Evolutionary conservation across 1,140 invertebrate species (phyloP).

Genomic region (Lepidurus packardi): DNA sequence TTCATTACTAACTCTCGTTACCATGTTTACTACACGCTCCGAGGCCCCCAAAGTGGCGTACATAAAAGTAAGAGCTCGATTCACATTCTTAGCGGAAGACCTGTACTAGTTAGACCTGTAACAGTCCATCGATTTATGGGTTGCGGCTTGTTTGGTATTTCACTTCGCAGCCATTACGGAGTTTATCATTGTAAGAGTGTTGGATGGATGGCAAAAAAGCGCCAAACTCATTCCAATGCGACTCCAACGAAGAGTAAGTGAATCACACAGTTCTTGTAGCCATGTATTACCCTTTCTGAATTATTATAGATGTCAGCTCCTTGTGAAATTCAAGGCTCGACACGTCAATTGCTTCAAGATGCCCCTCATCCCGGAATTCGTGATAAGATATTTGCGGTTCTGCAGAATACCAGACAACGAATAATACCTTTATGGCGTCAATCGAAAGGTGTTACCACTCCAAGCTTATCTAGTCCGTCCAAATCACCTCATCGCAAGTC

Average conservation of each 20-base stretch:
- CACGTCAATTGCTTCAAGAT: background rate
- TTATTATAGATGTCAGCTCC: background rate
- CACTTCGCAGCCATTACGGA: slow-evolving; percentile 5
- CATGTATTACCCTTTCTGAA: background rate
- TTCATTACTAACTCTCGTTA: background rate
- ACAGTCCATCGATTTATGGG: background rate
- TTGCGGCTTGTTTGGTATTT: background rate
- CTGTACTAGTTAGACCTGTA: background rate
- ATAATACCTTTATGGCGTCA: background rate
- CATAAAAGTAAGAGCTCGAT: background rate
- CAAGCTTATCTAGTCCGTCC: background rate
- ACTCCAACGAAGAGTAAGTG: background rate
- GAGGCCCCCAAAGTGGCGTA: background rate
- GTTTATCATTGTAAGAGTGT: background rate
- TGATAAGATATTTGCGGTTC: background rate
- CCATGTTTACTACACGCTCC: background rate
- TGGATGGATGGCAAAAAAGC: background rate
- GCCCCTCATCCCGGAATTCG: background rate
- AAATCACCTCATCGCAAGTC: background rate
- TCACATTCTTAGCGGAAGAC: background rate
- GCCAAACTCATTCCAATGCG: background rate
- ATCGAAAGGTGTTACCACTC: background rate
- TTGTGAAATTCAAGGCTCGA: background rate
- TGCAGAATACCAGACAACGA: background rate
- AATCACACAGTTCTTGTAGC: background rate